Evolutionary conservation across 2,888 invertebrate species (phyloP), one percentile per base, ranked within the genome.

Genomic region (Drosophila nr. medialis): DNA sequence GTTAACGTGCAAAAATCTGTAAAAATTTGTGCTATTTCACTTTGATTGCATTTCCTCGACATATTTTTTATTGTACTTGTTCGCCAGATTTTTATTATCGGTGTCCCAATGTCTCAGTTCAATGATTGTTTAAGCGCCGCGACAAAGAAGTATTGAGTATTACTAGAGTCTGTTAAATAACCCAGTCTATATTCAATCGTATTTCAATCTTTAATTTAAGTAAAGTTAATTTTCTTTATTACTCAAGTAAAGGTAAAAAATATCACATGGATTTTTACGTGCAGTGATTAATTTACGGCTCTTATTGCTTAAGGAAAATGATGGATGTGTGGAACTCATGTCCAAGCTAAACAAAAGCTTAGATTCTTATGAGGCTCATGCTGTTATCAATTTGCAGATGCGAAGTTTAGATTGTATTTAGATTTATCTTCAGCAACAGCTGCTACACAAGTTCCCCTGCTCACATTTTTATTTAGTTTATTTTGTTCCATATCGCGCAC

Each of bases 1-100:
- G 86, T 81, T 68, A 86, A 84, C 89, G 87, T 78, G 72, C 79
- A 84, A 84, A 81, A 86, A 86, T 86, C 76, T 86, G 87, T 72
- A 71, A 84, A 84, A 84, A 84, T 86, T 79, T 75, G 63, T 60
- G 68, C 69, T 54, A 74, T 89, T 64, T 64, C 56, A 70, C 79
- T 84, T 76, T 83, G 84, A 86, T 89, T 84, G 76, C 68, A 78
- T 66, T 86, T 76, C 51, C 53, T 42, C 56, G 60, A 62, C 69
- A 77, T 73, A 62, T 73, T 72, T 70, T 74, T 78, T 78, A 69
- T 80, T 70, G 55, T 63, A 56, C 32, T 60, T 24, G 8, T 27
- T 11, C 4, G 15, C 11, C 34, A 36, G 18, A 58, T 53, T 58
- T 36, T 24, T 30, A 50, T 7, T 56, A 15, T 27, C 21, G 18